Conservation (phyloP, 2,888 invertebrate genomes). For the Xestoiulus laeticollis region DNA sequence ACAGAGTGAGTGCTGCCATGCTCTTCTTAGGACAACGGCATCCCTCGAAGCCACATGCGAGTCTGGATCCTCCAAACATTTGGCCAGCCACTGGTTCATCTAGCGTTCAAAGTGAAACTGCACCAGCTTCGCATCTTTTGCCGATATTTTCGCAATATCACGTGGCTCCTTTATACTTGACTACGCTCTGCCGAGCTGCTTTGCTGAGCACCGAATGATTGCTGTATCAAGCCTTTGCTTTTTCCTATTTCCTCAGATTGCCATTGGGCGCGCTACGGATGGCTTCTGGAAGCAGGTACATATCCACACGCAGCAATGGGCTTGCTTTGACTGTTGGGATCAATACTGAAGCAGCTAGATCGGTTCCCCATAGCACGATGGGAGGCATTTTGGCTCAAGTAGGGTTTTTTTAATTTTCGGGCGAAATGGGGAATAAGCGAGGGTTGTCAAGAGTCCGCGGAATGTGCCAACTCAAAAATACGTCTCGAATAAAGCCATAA, state of each 20-base stretch:
- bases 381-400: neutral
- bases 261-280: constrained; percentile 22
- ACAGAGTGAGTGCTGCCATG: constrained; percentile 32
- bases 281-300: constrained; percentile 38
- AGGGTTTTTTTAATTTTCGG: neutral
- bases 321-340: neutral
- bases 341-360: constrained; percentile 24
- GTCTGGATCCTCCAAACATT: neutral
- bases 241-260: constrained; percentile 5
- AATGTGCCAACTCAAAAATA: neutral
- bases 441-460: neutral
- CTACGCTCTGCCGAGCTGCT: constrained; percentile 24
- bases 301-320: neutral
- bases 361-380: neutral
- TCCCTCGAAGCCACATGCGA: constrained; percentile 28
- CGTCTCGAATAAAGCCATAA: neutral
- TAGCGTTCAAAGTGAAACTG: neutral
- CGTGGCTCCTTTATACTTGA: constrained; percentile 3
- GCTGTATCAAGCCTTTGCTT: constrained; percentile 8
- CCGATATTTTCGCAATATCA: constrained; percentile 31
- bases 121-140: constrained; percentile 11
- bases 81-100: neutral
- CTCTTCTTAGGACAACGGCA: constrained; percentile 31
- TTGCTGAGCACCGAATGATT: constrained; percentile 35
- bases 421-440: neutral